Conservation (phyloP, 2,797 vertebrate species). For the Xenentodon cancila region DNA sequence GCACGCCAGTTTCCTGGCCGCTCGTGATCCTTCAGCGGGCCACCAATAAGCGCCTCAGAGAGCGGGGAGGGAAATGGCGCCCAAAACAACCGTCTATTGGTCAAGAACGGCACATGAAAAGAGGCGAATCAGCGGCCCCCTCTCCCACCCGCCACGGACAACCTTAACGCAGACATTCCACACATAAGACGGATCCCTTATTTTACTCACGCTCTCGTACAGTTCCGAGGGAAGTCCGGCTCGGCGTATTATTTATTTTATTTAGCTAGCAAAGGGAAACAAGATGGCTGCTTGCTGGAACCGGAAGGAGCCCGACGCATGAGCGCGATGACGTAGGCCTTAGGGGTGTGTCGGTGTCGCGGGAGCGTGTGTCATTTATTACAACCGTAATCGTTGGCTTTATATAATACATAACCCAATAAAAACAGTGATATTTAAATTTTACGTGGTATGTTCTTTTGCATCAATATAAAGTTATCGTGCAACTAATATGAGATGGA, state of each 20-base stretch:
- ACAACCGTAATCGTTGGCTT: no score
- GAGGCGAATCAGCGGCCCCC: slow-evolving; percentile 52
- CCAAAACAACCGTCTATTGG: slow-evolving; percentile 89
- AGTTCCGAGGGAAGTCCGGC: slow-evolving; percentile 80
- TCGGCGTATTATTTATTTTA: slow-evolving; percentile 86
- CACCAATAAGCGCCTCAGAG: slow-evolving; percentile 90
- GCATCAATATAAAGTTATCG: no score
- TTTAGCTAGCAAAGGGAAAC: slow-evolving; percentile 85
- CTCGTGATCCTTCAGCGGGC: slow-evolving; percentile 82
- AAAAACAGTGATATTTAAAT: no score
- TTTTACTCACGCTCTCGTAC: slow-evolving; percentile 82
- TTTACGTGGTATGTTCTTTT: no score
- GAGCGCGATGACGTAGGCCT: slow-evolving; percentile 48
- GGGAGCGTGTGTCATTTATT: not conserved
- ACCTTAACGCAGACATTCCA: slow-evolving; percentile 18
- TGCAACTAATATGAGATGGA: no score
- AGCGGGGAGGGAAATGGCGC: slow-evolving; percentile 89
- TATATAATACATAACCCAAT: no score
- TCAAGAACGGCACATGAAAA: slow-evolving; percentile 82
- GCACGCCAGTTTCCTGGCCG: slow-evolving; percentile 72
- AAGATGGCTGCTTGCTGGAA: slow-evolving; percentile 87
- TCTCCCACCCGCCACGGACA: slow-evolving; percentile 25
- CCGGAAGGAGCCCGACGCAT: slow-evolving; percentile 70
- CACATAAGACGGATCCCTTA: slow-evolving; percentile 26
- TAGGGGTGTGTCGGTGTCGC: slow-evolving; percentile 6